These are phyloP conservation scores for Protonibea diacanthus DNA, from an alignment of 2,797 vertebrate genomes.

Conservation along the genomic window DNA sequence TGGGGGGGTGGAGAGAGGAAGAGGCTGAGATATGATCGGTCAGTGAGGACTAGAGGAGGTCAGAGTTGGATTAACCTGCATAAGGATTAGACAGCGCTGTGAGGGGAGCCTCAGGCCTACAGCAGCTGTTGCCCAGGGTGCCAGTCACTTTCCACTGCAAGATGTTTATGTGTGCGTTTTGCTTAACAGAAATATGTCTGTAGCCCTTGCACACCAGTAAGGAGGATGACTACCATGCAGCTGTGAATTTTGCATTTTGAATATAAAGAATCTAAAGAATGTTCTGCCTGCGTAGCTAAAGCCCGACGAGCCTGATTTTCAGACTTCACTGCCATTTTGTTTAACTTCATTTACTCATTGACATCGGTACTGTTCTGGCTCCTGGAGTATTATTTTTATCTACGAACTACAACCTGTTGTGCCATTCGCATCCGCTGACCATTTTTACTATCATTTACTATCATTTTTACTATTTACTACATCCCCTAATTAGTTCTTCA, in stretches of 20 bases:
- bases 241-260: conserved; percentile 1
- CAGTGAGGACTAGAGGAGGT: conserved; percentile 84
- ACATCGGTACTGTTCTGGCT: too few relatives aligned
- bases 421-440: neutral
- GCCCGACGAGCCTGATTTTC: conserved; percentile 6
- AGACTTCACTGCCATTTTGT: neutral
- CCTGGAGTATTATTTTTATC: neutral
- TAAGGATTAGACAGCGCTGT: conserved; percentile 85
- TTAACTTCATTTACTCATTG: neutral
- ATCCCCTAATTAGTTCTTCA: neutral
- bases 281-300: neutral
- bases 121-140: conserved; percentile 75
- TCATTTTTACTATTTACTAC: neutral
- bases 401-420: neutral
- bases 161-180: conserved; percentile 42
- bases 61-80: conserved; percentile 88
- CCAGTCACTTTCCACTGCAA: conserved; percentile 59
- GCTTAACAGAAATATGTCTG: conserved; percentile 18
- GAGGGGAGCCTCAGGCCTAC: conserved; percentile 67
- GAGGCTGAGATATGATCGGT: conserved; percentile 84
- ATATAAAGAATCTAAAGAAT: neutral
- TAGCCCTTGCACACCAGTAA: neutral
- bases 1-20: conserved; percentile 52
- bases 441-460: neutral
- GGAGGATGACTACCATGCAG: neutral